A percentile compares a stretch with the other conserved stretches of the same genome.
Conservation (phyloP, 2,113 vertebrate genomes). For the Cheilinus undulatus region DNA sequence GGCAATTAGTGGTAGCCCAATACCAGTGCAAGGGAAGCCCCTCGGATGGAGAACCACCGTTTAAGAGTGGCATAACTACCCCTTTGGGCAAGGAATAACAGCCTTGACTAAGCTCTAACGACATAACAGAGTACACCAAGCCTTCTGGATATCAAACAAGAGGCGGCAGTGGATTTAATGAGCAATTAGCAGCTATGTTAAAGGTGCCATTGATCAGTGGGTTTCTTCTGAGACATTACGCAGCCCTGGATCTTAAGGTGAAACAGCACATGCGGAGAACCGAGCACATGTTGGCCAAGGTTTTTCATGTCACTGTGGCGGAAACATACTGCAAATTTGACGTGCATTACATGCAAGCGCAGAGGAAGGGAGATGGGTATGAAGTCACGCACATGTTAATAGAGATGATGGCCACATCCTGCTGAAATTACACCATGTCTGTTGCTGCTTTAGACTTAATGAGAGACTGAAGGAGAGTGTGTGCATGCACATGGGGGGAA, state of each 20-base stretch:
- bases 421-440: constrained; percentile 76
- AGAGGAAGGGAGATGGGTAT: constrained; percentile 66
- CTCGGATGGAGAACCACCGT: constrained; percentile 65
- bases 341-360: constrained; percentile 55
- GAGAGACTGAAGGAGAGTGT: constrained; percentile 56
- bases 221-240: constrained; percentile 53
- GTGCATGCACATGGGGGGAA: constrained; percentile 41
- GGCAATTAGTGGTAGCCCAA: constrained; percentile 82
- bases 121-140: constrained; percentile 56
- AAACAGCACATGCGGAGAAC: constrained; percentile 54
- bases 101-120: constrained; percentile 64
- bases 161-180: constrained; percentile 67
- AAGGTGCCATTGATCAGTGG: constrained; percentile 43
- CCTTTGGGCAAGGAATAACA: constrained; percentile 67
- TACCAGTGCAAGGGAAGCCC: constrained; percentile 78
- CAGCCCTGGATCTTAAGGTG: constrained; percentile 64
- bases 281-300: constrained; percentile 42
- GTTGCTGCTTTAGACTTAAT: constrained; percentile 73
- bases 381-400: constrained; percentile 74
- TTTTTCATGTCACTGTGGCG: constrained; percentile 60
- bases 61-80: constrained; percentile 71
- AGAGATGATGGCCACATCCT: constrained; percentile 75
- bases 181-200: constrained; percentile 66
- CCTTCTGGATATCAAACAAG: constrained; percentile 71
- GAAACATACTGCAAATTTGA: constrained; percentile 65